Percentiles rank a stretch among this genome's conserved stretches.
These are phyloP conservation scores for Chromobotia macracanthus DNA, from an alignment of 2,797 vertebrate genomes.

Conservation along the genomic window DNA sequence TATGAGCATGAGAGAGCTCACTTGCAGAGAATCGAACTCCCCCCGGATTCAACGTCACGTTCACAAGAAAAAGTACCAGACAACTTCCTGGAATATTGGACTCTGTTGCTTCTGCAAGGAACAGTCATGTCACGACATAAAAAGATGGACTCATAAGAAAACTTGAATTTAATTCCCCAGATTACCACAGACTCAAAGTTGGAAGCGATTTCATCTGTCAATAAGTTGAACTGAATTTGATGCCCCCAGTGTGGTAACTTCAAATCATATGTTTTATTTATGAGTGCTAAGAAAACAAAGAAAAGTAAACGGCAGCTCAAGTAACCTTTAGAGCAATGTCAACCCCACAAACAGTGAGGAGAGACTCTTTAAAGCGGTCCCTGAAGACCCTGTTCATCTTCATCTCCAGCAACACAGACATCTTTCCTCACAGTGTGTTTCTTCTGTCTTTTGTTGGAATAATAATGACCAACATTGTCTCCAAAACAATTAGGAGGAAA, in stretches of 20 bases:
- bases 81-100: constrained; percentile 19
- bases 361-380: constrained; percentile 51
- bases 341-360: constrained; percentile 43
- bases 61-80: not conserved
- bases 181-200: constrained; percentile 54
- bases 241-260: constrained; percentile 56
- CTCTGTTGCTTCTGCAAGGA: constrained; percentile 31
- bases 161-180: constrained; percentile 42
- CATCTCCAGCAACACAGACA: constrained; percentile 35
- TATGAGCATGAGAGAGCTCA: not conserved
- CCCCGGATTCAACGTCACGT: not conserved
- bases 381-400: constrained; percentile 45
- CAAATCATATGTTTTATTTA: constrained; percentile 67
- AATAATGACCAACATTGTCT: constrained; percentile 33
- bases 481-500: constrained; percentile 7
- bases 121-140: constrained; percentile 24
- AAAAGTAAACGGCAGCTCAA: constrained; percentile 42
- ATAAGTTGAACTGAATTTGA: constrained; percentile 53
- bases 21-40: not conserved
- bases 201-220: constrained; percentile 53
- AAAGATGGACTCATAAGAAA: not conserved
- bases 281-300: constrained; percentile 61
- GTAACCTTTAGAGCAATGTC: constrained; percentile 50
- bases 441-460: constrained; percentile 39
- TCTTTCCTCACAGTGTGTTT: constrained; percentile 16